Conservation (phyloP, 2,113 vertebrate genomes). For the Channa maculata region DNA sequence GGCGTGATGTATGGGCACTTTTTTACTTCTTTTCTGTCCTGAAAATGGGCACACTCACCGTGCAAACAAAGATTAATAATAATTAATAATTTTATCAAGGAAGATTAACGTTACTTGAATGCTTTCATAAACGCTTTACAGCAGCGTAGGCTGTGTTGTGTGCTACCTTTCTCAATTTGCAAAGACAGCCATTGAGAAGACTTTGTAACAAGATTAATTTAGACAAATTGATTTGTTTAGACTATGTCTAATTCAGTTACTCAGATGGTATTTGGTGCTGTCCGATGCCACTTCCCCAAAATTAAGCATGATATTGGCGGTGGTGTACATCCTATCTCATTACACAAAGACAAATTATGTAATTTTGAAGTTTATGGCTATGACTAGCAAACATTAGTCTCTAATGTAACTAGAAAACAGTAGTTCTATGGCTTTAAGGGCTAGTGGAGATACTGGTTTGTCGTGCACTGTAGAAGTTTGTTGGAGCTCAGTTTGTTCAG, state of each 20-base stretch:
- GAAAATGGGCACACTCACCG: slow-evolving; percentile 2
- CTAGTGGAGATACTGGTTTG: background rate
- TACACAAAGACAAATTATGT: slow-evolving; percentile 41
- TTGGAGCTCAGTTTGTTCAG: background rate
- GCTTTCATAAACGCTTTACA: slow-evolving; percentile 17
- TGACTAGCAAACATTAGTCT: slow-evolving; percentile 12
- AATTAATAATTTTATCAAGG: slow-evolving; percentile 2
- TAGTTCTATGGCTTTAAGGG: background rate
- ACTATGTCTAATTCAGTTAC: slow-evolving; percentile 59
- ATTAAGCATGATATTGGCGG: slow-evolving; percentile 25
- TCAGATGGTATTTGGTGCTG: slow-evolving; percentile 20
- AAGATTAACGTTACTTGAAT: slow-evolving; percentile 24
- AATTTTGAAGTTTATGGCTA: slow-evolving; percentile 27
- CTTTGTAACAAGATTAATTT: slow-evolving; percentile 50
- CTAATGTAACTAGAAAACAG: slow-evolving; percentile 14
- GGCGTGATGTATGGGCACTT: background rate
- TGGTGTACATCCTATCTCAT: slow-evolving; percentile 37
- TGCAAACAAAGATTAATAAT: slow-evolving; percentile 23
- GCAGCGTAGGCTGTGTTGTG: background rate
- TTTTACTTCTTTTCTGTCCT: background rate
- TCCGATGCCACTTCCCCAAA: slow-evolving; percentile 31
- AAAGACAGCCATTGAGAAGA: slow-evolving; percentile 18
- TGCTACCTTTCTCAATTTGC: slow-evolving; percentile 5
- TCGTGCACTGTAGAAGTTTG: background rate
- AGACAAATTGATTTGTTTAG: slow-evolving; percentile 47